These are phyloP conservation scores for Pandemis heparana DNA, from an alignment of 2,888 invertebrate species.

Conservation along the genomic window DNA sequence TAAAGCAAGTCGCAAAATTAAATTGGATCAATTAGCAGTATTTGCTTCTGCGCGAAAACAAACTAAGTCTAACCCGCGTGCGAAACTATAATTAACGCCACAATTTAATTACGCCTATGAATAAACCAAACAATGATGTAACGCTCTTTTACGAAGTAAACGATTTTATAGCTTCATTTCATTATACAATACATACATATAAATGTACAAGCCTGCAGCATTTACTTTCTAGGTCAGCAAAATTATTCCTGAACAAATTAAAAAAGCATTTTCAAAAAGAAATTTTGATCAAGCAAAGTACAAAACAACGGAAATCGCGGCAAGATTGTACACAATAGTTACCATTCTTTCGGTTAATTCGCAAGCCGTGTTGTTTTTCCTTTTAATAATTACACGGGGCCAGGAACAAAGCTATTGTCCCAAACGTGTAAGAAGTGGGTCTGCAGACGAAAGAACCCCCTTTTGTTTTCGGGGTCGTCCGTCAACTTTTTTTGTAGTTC, in stretches of 20 bases:
- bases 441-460: slow-evolving; percentile 62
- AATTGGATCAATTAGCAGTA: background rate
- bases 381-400: slow-evolving; percentile 63
- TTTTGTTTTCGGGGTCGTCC: slow-evolving; percentile 65
- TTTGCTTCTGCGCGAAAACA: background rate
- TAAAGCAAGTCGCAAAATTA: background rate
- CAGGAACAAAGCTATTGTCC: slow-evolving; percentile 69
- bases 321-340: slow-evolving; percentile 45
- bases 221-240: background rate
- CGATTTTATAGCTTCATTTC: background rate
- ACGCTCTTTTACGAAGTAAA: background rate
- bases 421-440: slow-evolving; percentile 63
- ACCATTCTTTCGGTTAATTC: slow-evolving; percentile 52
- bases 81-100: background rate
- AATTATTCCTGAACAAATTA: slow-evolving; percentile 16
- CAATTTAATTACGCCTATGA: slow-evolving; percentile 1
- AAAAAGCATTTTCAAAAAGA: slow-evolving; percentile 27
- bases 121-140: background rate
- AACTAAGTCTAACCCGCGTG: background rate
- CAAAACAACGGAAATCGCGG: slow-evolving; percentile 35
- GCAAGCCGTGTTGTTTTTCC: slow-evolving; percentile 55
- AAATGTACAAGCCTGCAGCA: background rate
- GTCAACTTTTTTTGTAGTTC: slow-evolving; percentile 50
- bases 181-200: too few species aligned
- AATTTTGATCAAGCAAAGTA: slow-evolving; percentile 28